Conservation (phyloP, 2,797 vertebrate species). For the Falco naumanni region DNA sequence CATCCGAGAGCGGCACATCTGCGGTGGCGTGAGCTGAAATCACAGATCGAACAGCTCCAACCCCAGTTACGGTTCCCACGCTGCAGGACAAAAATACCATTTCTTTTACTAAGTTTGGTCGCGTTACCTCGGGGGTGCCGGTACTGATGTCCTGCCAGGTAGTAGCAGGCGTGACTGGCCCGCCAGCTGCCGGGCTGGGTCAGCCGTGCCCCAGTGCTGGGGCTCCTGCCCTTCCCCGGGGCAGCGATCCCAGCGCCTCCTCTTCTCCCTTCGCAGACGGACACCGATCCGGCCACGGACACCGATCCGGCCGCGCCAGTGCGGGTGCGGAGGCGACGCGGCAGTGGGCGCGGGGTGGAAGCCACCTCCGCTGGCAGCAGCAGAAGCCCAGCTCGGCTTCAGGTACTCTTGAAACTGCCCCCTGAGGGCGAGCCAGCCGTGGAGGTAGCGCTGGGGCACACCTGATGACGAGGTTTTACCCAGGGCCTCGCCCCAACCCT, state of each 20-base stretch:
- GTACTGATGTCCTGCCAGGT: accelerated
- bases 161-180: accelerated
- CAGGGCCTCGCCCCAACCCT: accelerated
- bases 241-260: not conserved
- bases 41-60: not conserved
- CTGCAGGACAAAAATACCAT: accelerated
- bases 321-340: not conserved
- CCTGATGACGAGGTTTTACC: not conserved
- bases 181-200: no score
- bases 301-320: accelerated
- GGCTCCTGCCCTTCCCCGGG: not conserved
- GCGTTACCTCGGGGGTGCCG: accelerated
- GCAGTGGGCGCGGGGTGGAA: not conserved
- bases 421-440: not conserved
- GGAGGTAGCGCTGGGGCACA: not conserved
- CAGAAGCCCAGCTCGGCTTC: not conserved
- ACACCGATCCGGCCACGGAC: not conserved
- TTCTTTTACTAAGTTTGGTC: accelerated
- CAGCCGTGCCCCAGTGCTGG: not conserved
- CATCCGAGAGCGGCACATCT: not conserved
- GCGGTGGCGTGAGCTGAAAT: not conserved
- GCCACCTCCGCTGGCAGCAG: not conserved
- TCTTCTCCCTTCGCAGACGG: not conserved
- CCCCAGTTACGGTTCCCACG: not conserved
- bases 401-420: not conserved